Conservation (phyloP, 2,888 invertebrate genomes). For the Philhelius pedissequus region DNA sequence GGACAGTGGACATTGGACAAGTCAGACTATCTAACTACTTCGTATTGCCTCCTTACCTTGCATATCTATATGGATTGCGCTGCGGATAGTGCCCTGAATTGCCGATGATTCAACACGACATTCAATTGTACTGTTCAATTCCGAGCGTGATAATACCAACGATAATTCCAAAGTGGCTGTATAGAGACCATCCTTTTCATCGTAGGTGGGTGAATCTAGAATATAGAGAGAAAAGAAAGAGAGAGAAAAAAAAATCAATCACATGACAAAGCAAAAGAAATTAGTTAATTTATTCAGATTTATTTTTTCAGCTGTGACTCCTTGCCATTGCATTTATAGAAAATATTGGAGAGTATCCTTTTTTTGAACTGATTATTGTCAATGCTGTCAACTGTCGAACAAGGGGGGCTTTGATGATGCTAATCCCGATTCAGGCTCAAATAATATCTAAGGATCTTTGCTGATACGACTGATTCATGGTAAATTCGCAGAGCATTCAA, state of each 20-base stretch:
- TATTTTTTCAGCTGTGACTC: neutral
- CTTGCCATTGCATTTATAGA: neutral
- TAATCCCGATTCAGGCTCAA: constrained; percentile 17
- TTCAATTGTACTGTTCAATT: constrained; percentile 84
- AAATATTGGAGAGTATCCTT: neutral
- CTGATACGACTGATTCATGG: constrained; percentile 41
- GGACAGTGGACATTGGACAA: neutral
- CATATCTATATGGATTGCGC: constrained; percentile 81
- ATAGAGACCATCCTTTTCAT: constrained; percentile 81
- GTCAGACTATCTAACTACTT: neutral
- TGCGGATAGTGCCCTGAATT: constrained; percentile 79
- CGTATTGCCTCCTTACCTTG: constrained; percentile 80
- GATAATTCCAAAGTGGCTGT: constrained; percentile 83
- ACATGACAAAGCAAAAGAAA: constrained; percentile 16
- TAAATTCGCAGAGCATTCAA: constrained; percentile 5
- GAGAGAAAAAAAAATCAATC: neutral
- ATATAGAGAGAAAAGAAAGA: constrained; percentile 51
- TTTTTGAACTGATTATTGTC: constrained; percentile 15
- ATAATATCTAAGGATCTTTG: constrained; percentile 12
- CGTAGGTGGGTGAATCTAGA: constrained; percentile 81
- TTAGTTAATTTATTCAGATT: constrained; percentile 40
- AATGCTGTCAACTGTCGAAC: constrained; percentile 10
- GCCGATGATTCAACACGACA: constrained; percentile 85
- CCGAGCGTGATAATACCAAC: constrained; percentile 83
- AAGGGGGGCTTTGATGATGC: neutral